Conservation (phyloP, 1,140 invertebrate genomes). For the Temnothorax nylanderi region DNA sequence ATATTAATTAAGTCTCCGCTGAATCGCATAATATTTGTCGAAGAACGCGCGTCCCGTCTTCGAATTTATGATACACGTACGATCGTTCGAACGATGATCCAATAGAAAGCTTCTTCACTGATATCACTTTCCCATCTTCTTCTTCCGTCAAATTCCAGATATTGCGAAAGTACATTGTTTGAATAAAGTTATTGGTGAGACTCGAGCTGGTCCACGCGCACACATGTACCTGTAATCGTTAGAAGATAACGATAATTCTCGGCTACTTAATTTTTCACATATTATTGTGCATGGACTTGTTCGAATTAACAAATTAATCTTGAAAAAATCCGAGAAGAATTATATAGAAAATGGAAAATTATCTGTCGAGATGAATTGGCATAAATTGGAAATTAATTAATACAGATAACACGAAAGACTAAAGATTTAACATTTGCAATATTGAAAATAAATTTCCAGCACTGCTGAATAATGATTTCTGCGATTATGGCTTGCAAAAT, state of each 20-base stretch:
- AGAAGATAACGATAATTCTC: neutral
- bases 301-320: neutral
- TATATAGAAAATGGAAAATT: neutral
- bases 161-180: slow-evolving; percentile 76
- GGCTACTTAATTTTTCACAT: neutral
- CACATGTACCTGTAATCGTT: slow-evolving; percentile 56
- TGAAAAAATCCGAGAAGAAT: no score
- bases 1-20: neutral
- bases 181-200: slow-evolving; percentile 36
- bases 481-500: neutral
- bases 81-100: neutral
- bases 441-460: neutral
- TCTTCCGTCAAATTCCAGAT: slow-evolving; percentile 73
- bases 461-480: neutral
- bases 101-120: slow-evolving; percentile 17
- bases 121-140: slow-evolving; percentile 55
- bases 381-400: no score
- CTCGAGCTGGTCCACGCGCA: slow-evolving; percentile 58
- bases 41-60: slow-evolving; percentile 72
- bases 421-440: neutral
- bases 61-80: slow-evolving; percentile 72
- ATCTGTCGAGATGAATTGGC: no score
- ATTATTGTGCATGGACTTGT: neutral
- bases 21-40: slow-evolving; percentile 63
- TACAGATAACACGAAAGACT: no score